Evolutionary conservation across 2,797 vertebrate species (phyloP), one percentile per base, ranked within the genome.

Genomic region (Hozukius guyotensis): DNA sequence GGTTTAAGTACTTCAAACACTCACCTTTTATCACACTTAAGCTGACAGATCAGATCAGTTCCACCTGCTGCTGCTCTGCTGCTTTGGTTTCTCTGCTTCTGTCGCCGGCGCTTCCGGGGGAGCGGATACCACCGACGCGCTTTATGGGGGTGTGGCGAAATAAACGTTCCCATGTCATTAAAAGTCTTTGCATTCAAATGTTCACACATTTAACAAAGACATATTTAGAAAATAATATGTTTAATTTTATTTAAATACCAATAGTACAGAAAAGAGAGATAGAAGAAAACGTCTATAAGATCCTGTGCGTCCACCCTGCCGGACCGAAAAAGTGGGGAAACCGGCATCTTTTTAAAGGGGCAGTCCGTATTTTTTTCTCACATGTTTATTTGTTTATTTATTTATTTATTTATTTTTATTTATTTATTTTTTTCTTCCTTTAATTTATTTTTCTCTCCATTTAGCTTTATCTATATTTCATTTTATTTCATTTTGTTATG

Each of bases 281-380:
- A 38, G 36, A 38, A 5, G 36, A 38, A 38, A 38, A 38, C 13
- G 36, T 14, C 36, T 38, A 38, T 38, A 38, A 38, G 36, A 14
- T 38, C 36, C 13, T 12, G 10, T 11, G 18, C 5, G 0, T 42
- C 38, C 38, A 42, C 75, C 72, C 73, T 22, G 3, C 14, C 0
- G 3, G 8, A 8, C 6, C 1, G 24, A 42, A 16, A 12, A 71
- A 34, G 6, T 42, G 38, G 38, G 84, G 42, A 70, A 72, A 20
- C 16, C 12, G 27, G 42, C 67, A 1, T 20, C 22, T 36, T 36
- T 22, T 89, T 89, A 86, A 92, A 89, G 82, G 67, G 74, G 69
- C 78, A 71, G 14, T 42, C 6, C 38, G 16, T 42, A 16, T 16
- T 42, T 16, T 16, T 16, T 38, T 38, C 36, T 42, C 38, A 16